Conservation (phyloP, 2,888 invertebrate species). For the Agriopis aurantiaria region DNA sequence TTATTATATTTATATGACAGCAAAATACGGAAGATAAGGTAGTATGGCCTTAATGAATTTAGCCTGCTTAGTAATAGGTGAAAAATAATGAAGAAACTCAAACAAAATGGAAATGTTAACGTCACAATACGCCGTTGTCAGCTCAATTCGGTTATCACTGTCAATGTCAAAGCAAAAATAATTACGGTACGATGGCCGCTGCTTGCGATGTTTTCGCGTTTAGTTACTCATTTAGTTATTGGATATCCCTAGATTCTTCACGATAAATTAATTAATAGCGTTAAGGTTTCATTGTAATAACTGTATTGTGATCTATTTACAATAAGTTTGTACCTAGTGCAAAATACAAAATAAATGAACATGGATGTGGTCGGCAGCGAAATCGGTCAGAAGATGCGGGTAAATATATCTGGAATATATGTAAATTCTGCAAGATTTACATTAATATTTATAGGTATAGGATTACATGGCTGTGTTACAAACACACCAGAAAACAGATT, state of each 20-base stretch:
- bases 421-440: constrained; percentile 44
- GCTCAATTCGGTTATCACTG: background rate
- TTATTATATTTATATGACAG: too few species aligned
- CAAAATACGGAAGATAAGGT: too few species aligned
- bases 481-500: background rate
- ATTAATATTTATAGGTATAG: background rate
- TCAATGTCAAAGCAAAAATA: constrained; percentile 1
- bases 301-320: constrained; percentile 23
- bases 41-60: too few species aligned
- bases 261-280: constrained; percentile 8
- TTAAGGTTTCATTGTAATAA: constrained; percentile 2
- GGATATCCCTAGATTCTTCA: constrained; percentile 2
- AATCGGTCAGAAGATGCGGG: constrained; percentile 95
- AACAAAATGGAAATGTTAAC: background rate
- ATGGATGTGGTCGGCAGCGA: constrained; percentile 94
- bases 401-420: constrained; percentile 74
- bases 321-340: constrained; percentile 33
- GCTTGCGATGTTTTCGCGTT: background rate
- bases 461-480: background rate
- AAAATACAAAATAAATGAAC: constrained; percentile 49
- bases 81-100: background rate
- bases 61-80: too few species aligned
- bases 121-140: background rate
- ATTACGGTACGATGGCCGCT: background rate
- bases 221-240: too few species aligned